phyloP scores from a whole-genome alignment of 2,797 vertebrate genomes.

The Sciurus carolinensis region DNA sequence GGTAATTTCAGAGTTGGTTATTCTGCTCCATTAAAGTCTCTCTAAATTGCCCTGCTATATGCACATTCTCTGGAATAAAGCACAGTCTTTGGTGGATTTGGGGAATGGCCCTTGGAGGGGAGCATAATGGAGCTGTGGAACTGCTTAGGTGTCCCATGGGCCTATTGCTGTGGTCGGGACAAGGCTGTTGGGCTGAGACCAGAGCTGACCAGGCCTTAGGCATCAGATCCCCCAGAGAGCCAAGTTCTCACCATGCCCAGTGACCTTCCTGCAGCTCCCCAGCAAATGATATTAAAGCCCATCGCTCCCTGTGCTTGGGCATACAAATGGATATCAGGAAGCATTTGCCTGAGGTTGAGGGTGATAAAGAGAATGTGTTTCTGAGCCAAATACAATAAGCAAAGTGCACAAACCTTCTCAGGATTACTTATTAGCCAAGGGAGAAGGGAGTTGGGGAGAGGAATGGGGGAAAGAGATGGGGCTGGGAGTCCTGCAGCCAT shows the following conservation, averaged over 20 bases:
- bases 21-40: constrained; percentile 74
- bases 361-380: constrained; percentile 78
- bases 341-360: constrained; percentile 80
- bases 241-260: constrained; percentile 11
- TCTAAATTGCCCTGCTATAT: constrained; percentile 60
- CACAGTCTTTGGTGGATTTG: background rate
- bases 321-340: constrained; percentile 86
- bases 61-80: constrained; percentile 58
- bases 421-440: constrained; percentile 87
- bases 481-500: background rate
- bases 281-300: constrained; percentile 88
- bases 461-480: background rate
- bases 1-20: constrained; percentile 74
- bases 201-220: background rate
- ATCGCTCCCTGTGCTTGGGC: constrained; percentile 85
- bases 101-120: background rate
- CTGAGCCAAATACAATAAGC: constrained; percentile 85
- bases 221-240: background rate
- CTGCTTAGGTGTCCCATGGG: background rate
- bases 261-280: constrained; percentile 78
- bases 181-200: background rate
- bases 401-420: constrained; percentile 83
- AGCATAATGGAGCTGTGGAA: background rate
- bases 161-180: background rate
- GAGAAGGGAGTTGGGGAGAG: constrained; percentile 74